Evolutionary conservation across 1,140 invertebrate genomes (phyloP), one percentile per base, ranked within the genome.

Genomic region (Dysdera silvatica): DNA sequence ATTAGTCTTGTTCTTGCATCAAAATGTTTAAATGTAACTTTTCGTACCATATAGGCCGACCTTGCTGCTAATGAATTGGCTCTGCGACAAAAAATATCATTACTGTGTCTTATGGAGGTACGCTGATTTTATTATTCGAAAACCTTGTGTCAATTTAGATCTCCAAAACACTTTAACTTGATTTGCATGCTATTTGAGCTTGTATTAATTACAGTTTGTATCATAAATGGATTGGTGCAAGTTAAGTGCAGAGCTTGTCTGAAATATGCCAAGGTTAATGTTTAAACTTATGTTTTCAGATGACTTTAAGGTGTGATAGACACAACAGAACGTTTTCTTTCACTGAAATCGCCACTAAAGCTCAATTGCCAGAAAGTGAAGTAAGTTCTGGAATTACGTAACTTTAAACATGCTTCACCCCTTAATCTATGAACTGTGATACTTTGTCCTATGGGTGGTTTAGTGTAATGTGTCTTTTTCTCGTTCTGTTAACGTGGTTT

Each of bases 91-190:
- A 99, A 99, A 77, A 94, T 99, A 62, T 90, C 89, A 14, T 78
- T 99, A 0, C 79, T 98, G 0, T 97, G 94, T 77, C 80, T 99
- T 0, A 98, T 99, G 94, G 95, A 99, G 83, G 87, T 89, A 70
- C 61, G 61, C 47, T 28, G 16, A n/a, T 47, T 33, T 65, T 23
- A 24, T 24, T 16, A 37, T 45, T 45, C 23, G 23, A 8, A 14
- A 45, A 8, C 16, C 16, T 18, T 45, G 16, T 45, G 16, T 7
- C 7, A n/a, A 20, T 18, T n/a, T 45, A n/a, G 7, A 45, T n/a
- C 23, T 45, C 41, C 23, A 45, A 18, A 20, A 45, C 16, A 45
- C 16, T 45, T n/a, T 10, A 45, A 6, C 18, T 28, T 1, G 26
- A 8, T 24, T 28, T 24, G 29, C 8, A 28, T 49, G 26, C 18